These are phyloP conservation scores for Yponomeuta plumbellus DNA, from an alignment of 2,888 invertebrate genomes.

Conservation along the genomic window DNA sequence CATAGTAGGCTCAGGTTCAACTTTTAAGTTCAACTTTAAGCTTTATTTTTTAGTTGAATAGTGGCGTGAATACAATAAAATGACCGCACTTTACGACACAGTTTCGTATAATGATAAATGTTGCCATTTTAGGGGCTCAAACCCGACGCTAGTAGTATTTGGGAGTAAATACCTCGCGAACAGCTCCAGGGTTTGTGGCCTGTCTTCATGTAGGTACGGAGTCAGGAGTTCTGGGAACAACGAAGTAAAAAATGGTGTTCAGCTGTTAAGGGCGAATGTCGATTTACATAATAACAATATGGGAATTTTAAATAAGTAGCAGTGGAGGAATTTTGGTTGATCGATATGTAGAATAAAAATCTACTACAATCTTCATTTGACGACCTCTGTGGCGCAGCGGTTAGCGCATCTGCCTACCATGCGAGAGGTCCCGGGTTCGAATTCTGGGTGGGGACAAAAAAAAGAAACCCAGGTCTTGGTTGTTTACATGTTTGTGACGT, in stretches of 20 bases:
- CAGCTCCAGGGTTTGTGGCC: conserved; percentile 86
- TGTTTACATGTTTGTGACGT: too few species aligned
- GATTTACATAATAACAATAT: too few species aligned
- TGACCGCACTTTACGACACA: conserved; percentile 25
- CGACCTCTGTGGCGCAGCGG: too few species aligned
- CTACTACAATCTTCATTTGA: too few species aligned
- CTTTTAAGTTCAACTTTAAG: background rate
- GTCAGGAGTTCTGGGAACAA: conserved; percentile 78
- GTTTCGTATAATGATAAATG: conserved; percentile 75
- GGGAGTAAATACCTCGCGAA: conserved; percentile 95
- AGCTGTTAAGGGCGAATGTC: too few species aligned
- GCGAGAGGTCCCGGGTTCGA: too few species aligned
- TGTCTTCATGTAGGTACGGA: conserved; percentile 66
- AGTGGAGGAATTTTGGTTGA: too few species aligned
- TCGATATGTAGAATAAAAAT: too few species aligned
- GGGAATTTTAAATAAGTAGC: too few species aligned
- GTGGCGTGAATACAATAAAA: conserved; percentile 8
- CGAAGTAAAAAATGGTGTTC: conserved; percentile 18
- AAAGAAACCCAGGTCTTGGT: too few species aligned
- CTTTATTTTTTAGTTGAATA: background rate
- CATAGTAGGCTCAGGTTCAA: background rate
- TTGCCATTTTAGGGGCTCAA: conserved; percentile 91
- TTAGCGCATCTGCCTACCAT: too few species aligned
- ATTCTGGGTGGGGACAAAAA: too few species aligned
- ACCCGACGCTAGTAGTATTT: conserved; percentile 89